Base-by-base conservation (phyloP, 2,888 invertebrate genomes). In the Cybosia mesomella region DNA sequence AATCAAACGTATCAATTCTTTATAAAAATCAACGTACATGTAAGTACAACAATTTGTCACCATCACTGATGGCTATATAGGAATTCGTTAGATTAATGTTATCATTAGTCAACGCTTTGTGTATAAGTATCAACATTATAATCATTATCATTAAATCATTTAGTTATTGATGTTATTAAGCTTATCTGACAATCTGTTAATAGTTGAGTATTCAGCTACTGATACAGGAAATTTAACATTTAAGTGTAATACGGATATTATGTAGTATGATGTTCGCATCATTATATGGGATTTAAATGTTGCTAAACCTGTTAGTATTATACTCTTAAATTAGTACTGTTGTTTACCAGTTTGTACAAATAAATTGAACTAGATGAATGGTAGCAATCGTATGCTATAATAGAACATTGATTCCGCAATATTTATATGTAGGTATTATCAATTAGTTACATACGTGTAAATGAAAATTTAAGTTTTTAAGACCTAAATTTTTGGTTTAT, bases 131-230 rank as follows among this genome's bases (percentile, higher is more conserved):
- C 64, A 67, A 63, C 63, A 61, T 64, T 72, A 66, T 64, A 59
- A 67, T 68, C 58, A 68, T 67, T 71, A 72, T 72, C 58, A 60
- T 69, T 72, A 60, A 73, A 73, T 71, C 24, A 58, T 65, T 68
- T 54, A 66, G 53, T 68, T 64, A 70, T 71, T 61, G 67, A 49
- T 63, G 58, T 70, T 66, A 67, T 75, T 64, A 67, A 24, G 61
- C 21, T 63, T 79, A 68, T 69, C 66, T 73, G 49, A 64, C 75
- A 71, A 77, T 77, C 80, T 70, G 11, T 66, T 55, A 66, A 63
- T 73, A 62, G 64, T 70, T 32, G 2, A 4, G 32, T 32, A 53
- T 79, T 74, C 55, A 64, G 66, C 28, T 70, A 68, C 66, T 64
- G 67, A 66, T 74, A 53, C 72, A 70, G 70, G 72, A 70, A 74